Evolutionary conservation across 2,797 vertebrate genomes (phyloP).

Genomic region (Sebastes iracundus): DNA sequence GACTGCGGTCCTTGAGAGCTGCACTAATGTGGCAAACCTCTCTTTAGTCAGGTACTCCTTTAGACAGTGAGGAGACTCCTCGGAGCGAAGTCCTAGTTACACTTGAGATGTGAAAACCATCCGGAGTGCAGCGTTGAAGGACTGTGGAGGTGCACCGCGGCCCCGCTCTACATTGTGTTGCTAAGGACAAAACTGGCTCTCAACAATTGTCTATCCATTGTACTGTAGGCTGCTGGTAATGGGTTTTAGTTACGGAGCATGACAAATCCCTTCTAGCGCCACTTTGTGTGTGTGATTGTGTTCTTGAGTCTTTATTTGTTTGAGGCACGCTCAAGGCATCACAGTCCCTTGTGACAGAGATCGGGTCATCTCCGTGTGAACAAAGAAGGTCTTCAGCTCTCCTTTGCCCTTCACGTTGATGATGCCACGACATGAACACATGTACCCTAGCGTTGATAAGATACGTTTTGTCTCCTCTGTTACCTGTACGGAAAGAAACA

Average conservation of each 20-base stretch:
- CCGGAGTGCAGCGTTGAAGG: slow-evolving; percentile 35
- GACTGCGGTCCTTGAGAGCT: slow-evolving; percentile 61
- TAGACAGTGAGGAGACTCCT: slow-evolving; percentile 51
- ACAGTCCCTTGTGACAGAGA: slow-evolving; percentile 95
- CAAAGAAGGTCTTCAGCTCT: slow-evolving; percentile 95
- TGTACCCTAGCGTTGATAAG: slow-evolving; percentile 90
- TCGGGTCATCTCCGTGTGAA: slow-evolving; percentile 95
- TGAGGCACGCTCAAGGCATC: slow-evolving; percentile 84
- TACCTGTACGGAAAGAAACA: slow-evolving; percentile 80
- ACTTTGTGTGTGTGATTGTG: slow-evolving; percentile 29
- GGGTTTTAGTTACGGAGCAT: slow-evolving; percentile 56
- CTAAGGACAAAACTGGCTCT: slow-evolving; percentile 50
- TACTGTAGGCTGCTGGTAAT: slow-evolving; percentile 52
- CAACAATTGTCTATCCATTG: slow-evolving; percentile 22
- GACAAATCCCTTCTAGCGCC: slow-evolving; percentile 44
- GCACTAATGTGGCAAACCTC: slow-evolving; percentile 56
- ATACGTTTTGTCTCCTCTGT: slow-evolving; percentile 93
- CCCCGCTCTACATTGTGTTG: slow-evolving; percentile 22
- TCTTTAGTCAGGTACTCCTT: slow-evolving; percentile 58
- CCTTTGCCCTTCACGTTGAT: slow-evolving; percentile 99
- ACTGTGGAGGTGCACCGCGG: slow-evolving; percentile 3
- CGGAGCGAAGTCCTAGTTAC: slow-evolving; percentile 38
- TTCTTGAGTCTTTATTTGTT: slow-evolving; percentile 32
- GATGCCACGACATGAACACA: slow-evolving; percentile 94
- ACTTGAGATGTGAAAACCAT: slow-evolving; percentile 44